Evolutionary conservation across 2,113 vertebrate species (phyloP).

Genomic region (Hemicordylus capensis): DNA sequence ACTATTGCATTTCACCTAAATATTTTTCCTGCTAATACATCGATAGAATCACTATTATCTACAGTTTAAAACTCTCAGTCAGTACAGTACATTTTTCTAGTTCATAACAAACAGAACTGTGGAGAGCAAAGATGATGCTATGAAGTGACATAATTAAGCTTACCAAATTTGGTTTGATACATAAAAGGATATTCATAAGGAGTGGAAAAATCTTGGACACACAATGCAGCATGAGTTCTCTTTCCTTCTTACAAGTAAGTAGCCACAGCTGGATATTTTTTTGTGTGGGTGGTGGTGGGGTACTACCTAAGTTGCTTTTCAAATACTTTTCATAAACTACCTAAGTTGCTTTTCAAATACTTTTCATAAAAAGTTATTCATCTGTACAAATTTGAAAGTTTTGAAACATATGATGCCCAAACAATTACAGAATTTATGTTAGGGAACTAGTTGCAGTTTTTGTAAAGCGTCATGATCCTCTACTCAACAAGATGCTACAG

Average conservation of each 20-base stretch:
- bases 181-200: neutral
- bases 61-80: conserved; percentile 6
- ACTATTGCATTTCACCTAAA: neutral
- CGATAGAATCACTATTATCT: conserved; percentile 13
- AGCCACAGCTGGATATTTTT: neutral
- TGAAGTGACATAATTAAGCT: conserved; percentile 4
- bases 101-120: neutral
- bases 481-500: conserved; percentile 18
- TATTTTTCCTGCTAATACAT: conserved; percentile 52
- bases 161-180: conserved; percentile 9
- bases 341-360: neutral
- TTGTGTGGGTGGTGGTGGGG: no score
- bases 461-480: conserved; percentile 41
- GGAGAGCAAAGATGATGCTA: neutral
- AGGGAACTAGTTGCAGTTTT: conserved; percentile 19
- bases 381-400: neutral
- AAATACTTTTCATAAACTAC: neutral
- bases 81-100: conserved; percentile 23
- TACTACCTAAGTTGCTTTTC: neutral
- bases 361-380: conserved; percentile 19
- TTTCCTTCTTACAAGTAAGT: neutral
- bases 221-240: neutral
- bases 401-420: neutral
- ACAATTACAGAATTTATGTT: neutral
- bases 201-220: neutral